These are phyloP conservation scores for Drosophila lacicola DNA, from an alignment of 2,888 invertebrate genomes.

Conservation along the genomic window DNA sequence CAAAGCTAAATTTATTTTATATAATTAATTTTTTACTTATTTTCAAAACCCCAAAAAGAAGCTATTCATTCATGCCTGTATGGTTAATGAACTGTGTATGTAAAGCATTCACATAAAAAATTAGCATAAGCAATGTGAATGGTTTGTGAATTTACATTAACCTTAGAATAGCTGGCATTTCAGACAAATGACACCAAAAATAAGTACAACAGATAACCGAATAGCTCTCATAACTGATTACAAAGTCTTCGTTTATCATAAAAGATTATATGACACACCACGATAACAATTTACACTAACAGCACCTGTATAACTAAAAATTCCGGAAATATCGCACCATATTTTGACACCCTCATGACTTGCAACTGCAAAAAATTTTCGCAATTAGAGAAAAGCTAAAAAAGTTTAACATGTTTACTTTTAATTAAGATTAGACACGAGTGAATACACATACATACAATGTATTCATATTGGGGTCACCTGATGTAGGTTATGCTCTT, in stretches of 20 bases:
- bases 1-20: no score
- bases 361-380: constrained; percentile 1
- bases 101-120: background rate
- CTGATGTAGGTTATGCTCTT: constrained; percentile 8
- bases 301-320: background rate
- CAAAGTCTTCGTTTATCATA: background rate
- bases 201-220: background rate
- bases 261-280: background rate
- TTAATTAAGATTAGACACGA: constrained; percentile 1
- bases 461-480: background rate
- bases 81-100: background rate
- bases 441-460: background rate
- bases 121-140: background rate
- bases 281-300: background rate
- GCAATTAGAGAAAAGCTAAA: constrained; percentile 1
- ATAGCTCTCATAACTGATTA: background rate
- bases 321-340: constrained; percentile 1
- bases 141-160: background rate
- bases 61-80: background rate
- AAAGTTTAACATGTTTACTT: constrained; percentile 16
- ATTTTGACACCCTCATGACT: constrained; percentile 7
- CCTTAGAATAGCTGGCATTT: background rate
- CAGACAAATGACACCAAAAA: background rate
- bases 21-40: no score
- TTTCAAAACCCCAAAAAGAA: no score